Conservation (phyloP, 2,113 vertebrate species). For the Girardinichthys multiradiatus region DNA sequence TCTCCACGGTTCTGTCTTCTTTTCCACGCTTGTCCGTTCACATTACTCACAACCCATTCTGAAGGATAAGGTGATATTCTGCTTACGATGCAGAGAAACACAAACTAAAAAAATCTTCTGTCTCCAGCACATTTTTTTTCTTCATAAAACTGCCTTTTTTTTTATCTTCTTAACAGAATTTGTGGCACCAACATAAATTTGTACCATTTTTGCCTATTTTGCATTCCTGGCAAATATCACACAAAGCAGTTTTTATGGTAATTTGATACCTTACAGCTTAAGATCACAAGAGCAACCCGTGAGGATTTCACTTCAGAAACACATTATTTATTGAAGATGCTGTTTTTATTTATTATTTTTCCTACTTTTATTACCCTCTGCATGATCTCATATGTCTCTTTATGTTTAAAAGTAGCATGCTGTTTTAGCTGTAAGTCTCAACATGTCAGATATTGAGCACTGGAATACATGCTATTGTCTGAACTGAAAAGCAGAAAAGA, state of each 20-base stretch:
- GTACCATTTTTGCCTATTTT: background rate
- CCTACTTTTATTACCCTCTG: background rate
- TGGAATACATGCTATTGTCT: too few species aligned
- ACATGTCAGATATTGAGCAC: too few species aligned
- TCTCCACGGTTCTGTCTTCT: slow-evolving; percentile 61
- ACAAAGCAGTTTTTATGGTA: background rate
- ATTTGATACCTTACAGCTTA: background rate
- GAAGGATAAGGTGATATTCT: slow-evolving; percentile 71
- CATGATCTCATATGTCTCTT: background rate
- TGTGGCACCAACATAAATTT: background rate
- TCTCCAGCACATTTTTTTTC: slow-evolving; percentile 31
- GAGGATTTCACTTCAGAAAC: background rate
- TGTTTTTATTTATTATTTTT: background rate
- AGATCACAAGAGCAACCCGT: background rate
- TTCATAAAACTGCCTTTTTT: slow-evolving; percentile 36
- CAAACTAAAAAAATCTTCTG: slow-evolving; percentile 71
- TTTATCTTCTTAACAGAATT: slow-evolving; percentile 37
- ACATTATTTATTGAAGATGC: background rate
- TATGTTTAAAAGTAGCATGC: background rate
- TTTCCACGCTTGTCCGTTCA: slow-evolving; percentile 75
- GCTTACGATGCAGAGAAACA: slow-evolving; percentile 59
- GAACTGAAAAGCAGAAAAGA: too few species aligned
- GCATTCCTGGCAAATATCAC: slow-evolving; percentile 1
- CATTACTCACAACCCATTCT: slow-evolving; percentile 75
- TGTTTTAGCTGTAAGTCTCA: background rate